Evolutionary conservation across 53 echinoderm and acorn worm species (phyloP).

Genomic region (Zoroaster sp.): DNA sequence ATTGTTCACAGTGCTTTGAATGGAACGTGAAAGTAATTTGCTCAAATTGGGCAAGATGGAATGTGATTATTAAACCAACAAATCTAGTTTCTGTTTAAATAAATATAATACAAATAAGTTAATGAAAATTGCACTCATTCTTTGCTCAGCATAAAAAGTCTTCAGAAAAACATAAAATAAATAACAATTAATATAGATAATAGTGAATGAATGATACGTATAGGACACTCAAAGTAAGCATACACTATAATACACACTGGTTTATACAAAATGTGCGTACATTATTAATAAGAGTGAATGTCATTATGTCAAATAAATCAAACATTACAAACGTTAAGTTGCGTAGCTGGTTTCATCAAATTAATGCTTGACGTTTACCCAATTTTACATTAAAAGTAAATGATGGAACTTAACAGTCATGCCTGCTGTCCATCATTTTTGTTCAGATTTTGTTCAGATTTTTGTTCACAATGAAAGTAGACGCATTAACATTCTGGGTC

Average conservation of each 20-base stretch:
- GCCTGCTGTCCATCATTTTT: too few relatives aligned
- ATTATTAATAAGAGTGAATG: background rate
- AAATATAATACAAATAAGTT: slow-evolving; percentile 34
- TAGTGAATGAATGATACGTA: background rate
- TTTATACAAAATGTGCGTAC: too few relatives aligned
- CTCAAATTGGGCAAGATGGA: slow-evolving; percentile 37
- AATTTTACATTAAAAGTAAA: too few relatives aligned
- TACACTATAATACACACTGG: background rate
- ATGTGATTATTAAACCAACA: slow-evolving; percentile 22
- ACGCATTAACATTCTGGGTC: too few relatives aligned
- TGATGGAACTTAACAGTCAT: too few relatives aligned
- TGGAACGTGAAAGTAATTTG: background rate
- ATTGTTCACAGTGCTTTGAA: slow-evolving; percentile 32
- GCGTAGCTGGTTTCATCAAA: background rate
- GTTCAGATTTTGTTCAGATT: too few relatives aligned
- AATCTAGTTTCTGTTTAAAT: background rate
- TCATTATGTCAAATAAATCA: background rate
- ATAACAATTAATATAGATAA: background rate
- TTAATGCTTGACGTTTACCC: too few relatives aligned
- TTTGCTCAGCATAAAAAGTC: background rate
- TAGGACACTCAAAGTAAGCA: background rate
- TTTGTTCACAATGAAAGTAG: too few relatives aligned
- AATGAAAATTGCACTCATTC: slow-evolving; percentile 28
- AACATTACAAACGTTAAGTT: background rate
- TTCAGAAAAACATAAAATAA: background rate